Base-by-base conservation (phyloP, 2,797 vertebrate species). In the Caiman crocodilus region DNA sequence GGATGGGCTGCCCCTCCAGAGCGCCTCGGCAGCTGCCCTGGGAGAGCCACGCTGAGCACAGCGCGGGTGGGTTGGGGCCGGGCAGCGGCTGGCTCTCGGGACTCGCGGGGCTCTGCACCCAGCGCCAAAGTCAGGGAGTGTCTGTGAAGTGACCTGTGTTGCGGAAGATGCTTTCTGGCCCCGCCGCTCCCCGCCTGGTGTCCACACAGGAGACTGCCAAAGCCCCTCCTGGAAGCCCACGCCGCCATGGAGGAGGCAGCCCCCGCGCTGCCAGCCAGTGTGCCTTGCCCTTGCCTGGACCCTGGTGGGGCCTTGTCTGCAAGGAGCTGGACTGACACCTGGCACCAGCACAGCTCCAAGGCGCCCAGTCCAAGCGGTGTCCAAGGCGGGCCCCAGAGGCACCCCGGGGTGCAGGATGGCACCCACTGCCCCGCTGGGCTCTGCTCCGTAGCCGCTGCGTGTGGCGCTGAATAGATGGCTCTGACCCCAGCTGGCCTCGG, bases 1-100 rank as follows among this genome's bases (percentile, higher is more conserved):
- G 0, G 98, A 99, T 0, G 99, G 99, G 57, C 94, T 98, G 77
- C 99, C 98, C 0, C 98, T 96, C 85, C 88, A 87, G 65, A 90
- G n/a, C 0, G 21, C 84, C 57, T 99, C 96, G 99, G 32, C 5
- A 21, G 10, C 65, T 2, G 1, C 59, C 1, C 1, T n/a, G 3
- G 15, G 35, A 42, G n/a, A 63, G 14, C 35, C 18, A 4, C 26
- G 13, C 28, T 12, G 55, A 77, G 74, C 67, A 20, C 59, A 18
- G 17, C 26, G 55, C 56, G 25, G 5, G 3, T 42, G 69, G 32
- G 2, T 42, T 14, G 32, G 4, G 32, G 35, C 12, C 5, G 25
- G 7, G 21, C 69, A 23, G 69, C 15, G 4, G 35, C 69, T 25
- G 35, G 32, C 69, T 14, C 21, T 23, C 69, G 25, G 32, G 11